phyloP scores from a whole-genome alignment of 1,140 invertebrate genomes.

The Drosophila ananassae region DNA sequence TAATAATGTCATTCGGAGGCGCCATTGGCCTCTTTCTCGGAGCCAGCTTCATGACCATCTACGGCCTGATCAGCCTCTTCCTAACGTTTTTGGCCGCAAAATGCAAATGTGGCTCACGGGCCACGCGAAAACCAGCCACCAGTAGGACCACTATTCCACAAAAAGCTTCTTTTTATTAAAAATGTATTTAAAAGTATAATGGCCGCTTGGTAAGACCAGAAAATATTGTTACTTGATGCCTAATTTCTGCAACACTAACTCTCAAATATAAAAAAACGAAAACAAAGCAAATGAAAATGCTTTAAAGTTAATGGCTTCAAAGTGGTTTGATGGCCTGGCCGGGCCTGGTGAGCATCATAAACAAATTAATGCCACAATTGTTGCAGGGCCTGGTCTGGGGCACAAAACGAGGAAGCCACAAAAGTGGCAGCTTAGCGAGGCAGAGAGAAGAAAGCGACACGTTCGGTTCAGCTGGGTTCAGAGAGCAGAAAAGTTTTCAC shows the following conservation, averaged over 20 bases:
- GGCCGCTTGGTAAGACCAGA: too few relatives aligned
- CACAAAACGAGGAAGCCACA: slow-evolving; percentile 43
- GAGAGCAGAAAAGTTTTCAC: slow-evolving; percentile 73
- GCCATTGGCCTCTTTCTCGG: slow-evolving; percentile 78
- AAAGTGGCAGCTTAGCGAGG: slow-evolving; percentile 38
- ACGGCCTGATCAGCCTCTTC: slow-evolving; percentile 56
- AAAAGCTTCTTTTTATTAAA: neutral
- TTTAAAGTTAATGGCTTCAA: slow-evolving; percentile 23
- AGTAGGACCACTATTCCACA: neutral
- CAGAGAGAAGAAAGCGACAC: slow-evolving; percentile 43
- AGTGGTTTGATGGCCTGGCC: slow-evolving; percentile 23
- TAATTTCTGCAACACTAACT: neutral
- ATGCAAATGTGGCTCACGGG: slow-evolving; percentile 33
- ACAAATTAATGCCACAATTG: slow-evolving; percentile 27
- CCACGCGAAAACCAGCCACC: neutral
- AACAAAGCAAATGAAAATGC: slow-evolving; percentile 30
- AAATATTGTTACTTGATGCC: too few relatives aligned
- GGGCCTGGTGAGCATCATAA: slow-evolving; percentile 16
- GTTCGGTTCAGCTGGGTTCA: slow-evolving; percentile 40
- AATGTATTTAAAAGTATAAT: neutral
- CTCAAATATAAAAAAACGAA: neutral
- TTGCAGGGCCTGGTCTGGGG: slow-evolving; percentile 4
- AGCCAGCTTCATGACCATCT: slow-evolving; percentile 77
- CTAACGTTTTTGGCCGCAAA: slow-evolving; percentile 46
- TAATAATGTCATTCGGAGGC: slow-evolving; percentile 78